These are phyloP conservation scores for Leuctra nigra DNA, from an alignment of 2,888 invertebrate genomes.

Conservation along the genomic window DNA sequence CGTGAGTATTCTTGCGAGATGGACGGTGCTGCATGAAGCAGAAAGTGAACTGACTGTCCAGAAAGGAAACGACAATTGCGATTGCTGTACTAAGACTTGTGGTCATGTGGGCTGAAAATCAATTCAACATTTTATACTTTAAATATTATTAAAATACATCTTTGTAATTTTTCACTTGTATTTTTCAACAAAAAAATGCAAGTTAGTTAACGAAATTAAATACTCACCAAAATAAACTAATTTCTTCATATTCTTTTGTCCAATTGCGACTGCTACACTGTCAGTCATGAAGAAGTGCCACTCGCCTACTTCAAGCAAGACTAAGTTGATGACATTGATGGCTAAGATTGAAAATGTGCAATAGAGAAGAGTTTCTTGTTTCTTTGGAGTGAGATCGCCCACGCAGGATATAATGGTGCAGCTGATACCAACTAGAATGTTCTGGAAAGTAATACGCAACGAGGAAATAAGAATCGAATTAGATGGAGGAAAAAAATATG, in stretches of 20 bases:
- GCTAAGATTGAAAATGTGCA: constrained; percentile 37
- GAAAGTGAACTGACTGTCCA: constrained; percentile 46
- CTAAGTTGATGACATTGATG: constrained; percentile 35
- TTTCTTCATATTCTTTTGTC: constrained; percentile 26
- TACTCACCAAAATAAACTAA: constrained; percentile 30
- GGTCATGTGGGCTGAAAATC: constrained; percentile 43
- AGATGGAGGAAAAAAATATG: too few relatives aligned
- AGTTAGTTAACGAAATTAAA: too few relatives aligned
- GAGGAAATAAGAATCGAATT: too few relatives aligned
- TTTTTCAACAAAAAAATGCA: too few relatives aligned
- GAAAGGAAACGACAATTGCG: constrained; percentile 42
- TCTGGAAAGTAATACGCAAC: too few relatives aligned
- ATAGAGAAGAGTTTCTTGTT: constrained; percentile 44
- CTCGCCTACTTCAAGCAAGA: constrained; percentile 41
- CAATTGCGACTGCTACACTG: constrained; percentile 32
- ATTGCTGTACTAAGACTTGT: constrained; percentile 43
- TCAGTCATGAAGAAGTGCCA: constrained; percentile 41
- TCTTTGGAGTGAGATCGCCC: constrained; percentile 39
- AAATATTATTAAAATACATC: too few relatives aligned
- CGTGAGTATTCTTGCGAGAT: constrained; percentile 28
- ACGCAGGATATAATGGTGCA: constrained; percentile 45
- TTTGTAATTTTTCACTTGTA: too few relatives aligned
- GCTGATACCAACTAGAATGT: constrained; percentile 44
- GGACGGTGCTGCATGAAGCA: constrained; percentile 41
- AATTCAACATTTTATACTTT: constrained; percentile 20